Evolutionary conservation across 1,140 invertebrate genomes (phyloP), one percentile per base, ranked within the genome.

Genomic region (Chrysoperla carnea): DNA sequence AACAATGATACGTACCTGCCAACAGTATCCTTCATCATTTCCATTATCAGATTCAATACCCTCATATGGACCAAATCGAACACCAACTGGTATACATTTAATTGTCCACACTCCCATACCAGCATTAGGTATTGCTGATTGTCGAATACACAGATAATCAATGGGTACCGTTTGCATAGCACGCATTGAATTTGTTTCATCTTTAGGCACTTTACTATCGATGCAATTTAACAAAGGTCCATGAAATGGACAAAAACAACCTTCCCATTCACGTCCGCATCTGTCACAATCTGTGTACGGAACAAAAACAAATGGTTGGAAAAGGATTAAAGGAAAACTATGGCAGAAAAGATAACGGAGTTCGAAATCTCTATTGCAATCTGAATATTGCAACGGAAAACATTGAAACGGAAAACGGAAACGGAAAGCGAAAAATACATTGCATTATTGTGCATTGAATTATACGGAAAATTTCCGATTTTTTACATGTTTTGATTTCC

Each of bases 1-100:
- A n/a, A 23, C 44, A 49, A 29, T 23, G 28, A 31, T 5, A 48
- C 50, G 29, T 47, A 48, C 48, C 48, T 47, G 42, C 52, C 52
- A 53, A 17, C 43, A 39, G 37, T 52, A 66, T 52, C 61, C 62
- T 52, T 55, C 47, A 0, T 56, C 58, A 7, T 41, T 50, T 6
- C 49, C 39, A 1, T 49, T 31, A 5, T 48, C 27, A 0, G 48
- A 52, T 5, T 45, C 40, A 1, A 29, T 37, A 0, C 65, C 65
- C 3, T 51, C 44, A 43, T 64, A 68, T 0, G 66, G 66, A 6
- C 64, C 64, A 41, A 68, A 60, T 13, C 60, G 53, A 6, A 66
- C 54, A 6, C 59, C 60, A 6, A 47, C 45, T 1, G 59, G 57
- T 6, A 68, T 39, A 6, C 52, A 52, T 8, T 53, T 48, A 1